A percentile compares a stretch with the other conserved stretches of the same genome.
These are phyloP conservation scores for Isichthys henryi DNA, from an alignment of 2,113 vertebrate genomes.

Conservation along the genomic window DNA sequence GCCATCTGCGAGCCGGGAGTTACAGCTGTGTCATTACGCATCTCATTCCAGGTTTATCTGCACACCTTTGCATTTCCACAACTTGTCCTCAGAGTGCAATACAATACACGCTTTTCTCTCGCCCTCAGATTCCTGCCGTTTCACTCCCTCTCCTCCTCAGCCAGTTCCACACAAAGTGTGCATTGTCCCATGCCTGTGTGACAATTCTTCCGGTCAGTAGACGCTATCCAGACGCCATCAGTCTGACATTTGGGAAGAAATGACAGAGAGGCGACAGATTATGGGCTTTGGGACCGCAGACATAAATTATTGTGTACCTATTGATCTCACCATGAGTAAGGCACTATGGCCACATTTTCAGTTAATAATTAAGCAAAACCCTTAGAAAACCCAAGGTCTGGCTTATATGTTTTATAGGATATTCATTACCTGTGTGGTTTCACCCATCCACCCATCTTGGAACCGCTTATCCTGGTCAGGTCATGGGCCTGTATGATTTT, in stretches of 20 bases:
- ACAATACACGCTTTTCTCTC: slow-evolving; percentile 1
- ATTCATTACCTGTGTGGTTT: neutral
- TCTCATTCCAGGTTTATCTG: neutral
- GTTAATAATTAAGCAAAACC: neutral
- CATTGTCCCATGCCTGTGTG: neutral
- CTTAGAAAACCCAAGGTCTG: neutral
- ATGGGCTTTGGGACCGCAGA: neutral
- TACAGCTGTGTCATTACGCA: neutral
- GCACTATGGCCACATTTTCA: neutral
- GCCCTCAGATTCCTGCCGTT: neutral
- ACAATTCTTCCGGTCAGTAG: neutral
- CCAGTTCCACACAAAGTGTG: neutral
- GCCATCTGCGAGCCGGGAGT: neutral
- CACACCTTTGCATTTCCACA: neutral
- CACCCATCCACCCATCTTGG: neutral
- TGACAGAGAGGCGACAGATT: neutral
- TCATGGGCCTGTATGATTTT: neutral
- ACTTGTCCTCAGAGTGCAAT: neutral
- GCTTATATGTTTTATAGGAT: neutral
- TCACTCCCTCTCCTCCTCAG: neutral
- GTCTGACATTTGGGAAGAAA: neutral
- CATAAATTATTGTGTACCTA: neutral
- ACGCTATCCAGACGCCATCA: neutral
- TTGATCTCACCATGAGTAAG: neutral
- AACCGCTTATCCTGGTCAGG: neutral